Percentiles rank a stretch among this genome's conserved stretches.
Conservation (phyloP, 2,113 vertebrate genomes). For the Caracal caracal region DNA sequence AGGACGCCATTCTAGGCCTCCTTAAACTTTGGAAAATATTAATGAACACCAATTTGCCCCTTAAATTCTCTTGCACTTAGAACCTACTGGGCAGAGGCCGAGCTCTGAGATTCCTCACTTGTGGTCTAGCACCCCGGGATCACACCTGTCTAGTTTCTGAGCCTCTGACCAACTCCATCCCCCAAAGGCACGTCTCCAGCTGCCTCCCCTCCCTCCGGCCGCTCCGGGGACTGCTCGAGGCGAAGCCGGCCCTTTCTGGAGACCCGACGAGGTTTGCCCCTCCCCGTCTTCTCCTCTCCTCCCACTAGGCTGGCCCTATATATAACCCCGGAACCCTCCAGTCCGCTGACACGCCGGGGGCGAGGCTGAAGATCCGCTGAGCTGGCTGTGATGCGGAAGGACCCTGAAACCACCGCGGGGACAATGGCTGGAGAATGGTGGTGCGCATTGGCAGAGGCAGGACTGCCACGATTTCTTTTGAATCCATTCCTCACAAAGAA, state of each 20-base stretch:
- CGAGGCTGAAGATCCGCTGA: neutral
- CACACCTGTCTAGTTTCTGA: fast-evolving
- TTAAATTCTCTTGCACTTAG: neutral
- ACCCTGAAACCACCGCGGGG: neutral
- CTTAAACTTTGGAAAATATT: neutral
- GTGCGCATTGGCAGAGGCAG: neutral
- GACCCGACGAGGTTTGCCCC: neutral
- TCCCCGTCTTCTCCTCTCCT: neutral
- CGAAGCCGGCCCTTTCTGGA: fast-evolving
- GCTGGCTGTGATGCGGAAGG: neutral
- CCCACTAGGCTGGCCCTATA: neutral
- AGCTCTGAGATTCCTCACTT: neutral
- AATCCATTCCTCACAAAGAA: neutral
- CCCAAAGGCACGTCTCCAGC: too few relatives aligned
- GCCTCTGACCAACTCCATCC: too few relatives aligned
- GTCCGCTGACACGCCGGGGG: neutral
- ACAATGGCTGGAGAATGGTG: neutral
- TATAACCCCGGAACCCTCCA: neutral
- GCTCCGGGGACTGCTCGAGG: neutral
- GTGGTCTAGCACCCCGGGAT: neutral
- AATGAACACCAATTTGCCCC: neutral
- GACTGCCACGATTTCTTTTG: neutral
- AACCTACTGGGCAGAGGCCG: neutral
- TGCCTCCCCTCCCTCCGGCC: neutral
- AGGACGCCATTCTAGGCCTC: too few relatives aligned